Evolutionary conservation across 2,797 vertebrate genomes (phyloP), one percentile per base, ranked within the genome.

Genomic region (Hipposideros larvatus): DNA sequence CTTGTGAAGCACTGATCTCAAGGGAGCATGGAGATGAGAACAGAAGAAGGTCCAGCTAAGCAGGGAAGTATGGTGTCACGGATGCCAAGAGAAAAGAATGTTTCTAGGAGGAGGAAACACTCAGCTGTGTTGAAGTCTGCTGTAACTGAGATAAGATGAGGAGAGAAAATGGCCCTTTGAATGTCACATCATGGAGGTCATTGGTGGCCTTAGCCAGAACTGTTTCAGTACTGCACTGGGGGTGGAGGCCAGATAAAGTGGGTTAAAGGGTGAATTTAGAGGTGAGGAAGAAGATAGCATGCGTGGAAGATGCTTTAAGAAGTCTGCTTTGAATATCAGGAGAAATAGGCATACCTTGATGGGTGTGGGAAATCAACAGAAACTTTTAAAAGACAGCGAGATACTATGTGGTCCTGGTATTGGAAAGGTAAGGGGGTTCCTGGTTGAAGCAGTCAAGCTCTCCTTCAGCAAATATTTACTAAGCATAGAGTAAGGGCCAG

Each of bases 381-480:
- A 79, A 71, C 71, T 41, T 66, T 71, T 43, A 26, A 37, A 55
- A 86, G 63, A 53, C 66, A 59, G 43, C 53, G 43, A 31, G 51
- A 77, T 31, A 41, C 41, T 63, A 55, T 7, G 15, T 88, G 61
- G 70, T 73, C 57, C 18, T 87, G 66, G 41, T 46, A 53, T 24
- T 71, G 19, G 70, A 70, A 91, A 66, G 55, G 70, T 11, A 63
- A 70, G 22, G 19, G 53, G 26, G 70, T 41, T 77, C 37, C 55
- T 26, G 16, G 34, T n/a, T 82, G 26, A 92, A 94, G 61, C 19
- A 63, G 34, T 55, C 90, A 57, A 43, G 43, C 63, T 94, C 85
- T 87, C 41, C 93, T 41, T 86, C 65, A 91, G 59, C 34, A 87
- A 83, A 65, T 61, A 92, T 53, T 94, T 90, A 73, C 10, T 65